phyloP scores from a whole-genome alignment of 2,888 invertebrate species.

The Acronicta leporina region DNA sequence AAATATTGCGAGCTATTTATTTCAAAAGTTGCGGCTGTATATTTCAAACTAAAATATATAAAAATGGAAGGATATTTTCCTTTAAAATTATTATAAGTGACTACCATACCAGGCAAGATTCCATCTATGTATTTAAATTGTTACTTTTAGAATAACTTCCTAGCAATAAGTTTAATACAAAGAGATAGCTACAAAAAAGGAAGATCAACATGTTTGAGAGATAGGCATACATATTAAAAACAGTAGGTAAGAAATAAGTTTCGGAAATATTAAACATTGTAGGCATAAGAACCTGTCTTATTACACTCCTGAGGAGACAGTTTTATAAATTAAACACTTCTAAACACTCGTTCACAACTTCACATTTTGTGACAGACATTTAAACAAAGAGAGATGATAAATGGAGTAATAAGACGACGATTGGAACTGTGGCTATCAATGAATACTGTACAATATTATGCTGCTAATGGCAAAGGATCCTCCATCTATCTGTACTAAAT shows the following conservation, averaged over 20 bases:
- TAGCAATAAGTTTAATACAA: background rate
- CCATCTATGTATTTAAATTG: too few relatives aligned
- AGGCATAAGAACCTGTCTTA: conserved; percentile 39
- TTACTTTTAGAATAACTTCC: background rate
- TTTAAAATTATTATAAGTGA: too few relatives aligned
- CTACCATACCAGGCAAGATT: background rate
- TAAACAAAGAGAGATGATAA: conserved; percentile 21
- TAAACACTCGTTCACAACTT: conserved; percentile 36
- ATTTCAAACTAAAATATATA: background rate
- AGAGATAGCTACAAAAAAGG: conserved; percentile 20
- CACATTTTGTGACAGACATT: conserved; percentile 41
- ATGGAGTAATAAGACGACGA: conserved; percentile 19
- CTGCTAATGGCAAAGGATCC: too few relatives aligned
- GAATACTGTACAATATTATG: background rate
- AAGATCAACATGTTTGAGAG: conserved; percentile 19
- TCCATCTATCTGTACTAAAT: background rate
- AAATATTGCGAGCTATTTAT: conserved; percentile 41
- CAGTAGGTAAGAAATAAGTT: conserved; percentile 11
- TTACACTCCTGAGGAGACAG: conserved; percentile 28
- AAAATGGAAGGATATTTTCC: background rate
- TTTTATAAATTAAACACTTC: conserved; percentile 29
- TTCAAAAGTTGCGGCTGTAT: conserved; percentile 2
- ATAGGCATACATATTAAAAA: conserved; percentile 16
- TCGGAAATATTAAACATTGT: conserved; percentile 24
- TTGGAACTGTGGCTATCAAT: background rate